Evolutionary conservation across 2,888 invertebrate species (phyloP).

Genomic region (Zaprionus lineosus): DNA sequence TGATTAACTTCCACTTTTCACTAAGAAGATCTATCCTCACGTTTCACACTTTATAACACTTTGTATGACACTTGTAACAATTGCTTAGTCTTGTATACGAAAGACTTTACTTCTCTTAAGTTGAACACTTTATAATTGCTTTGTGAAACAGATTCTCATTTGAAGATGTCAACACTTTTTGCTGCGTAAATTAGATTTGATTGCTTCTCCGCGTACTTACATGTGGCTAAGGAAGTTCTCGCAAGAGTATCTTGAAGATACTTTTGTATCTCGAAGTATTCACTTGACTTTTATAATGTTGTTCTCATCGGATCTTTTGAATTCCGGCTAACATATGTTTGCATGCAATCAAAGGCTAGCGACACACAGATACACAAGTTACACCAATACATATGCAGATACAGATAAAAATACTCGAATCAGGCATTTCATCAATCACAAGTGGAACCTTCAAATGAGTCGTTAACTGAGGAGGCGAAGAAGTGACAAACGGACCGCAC

Average conservation of each 20-base stretch:
- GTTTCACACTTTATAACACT: no score
- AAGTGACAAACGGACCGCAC: conserved; percentile 53
- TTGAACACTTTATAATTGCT: no score
- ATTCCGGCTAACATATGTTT: conserved; percentile 40
- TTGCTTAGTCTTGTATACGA: no score
- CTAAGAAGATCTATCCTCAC: no score
- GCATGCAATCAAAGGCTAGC: conserved; percentile 27
- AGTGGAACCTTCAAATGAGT: conserved; percentile 23
- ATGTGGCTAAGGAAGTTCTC: neutral
- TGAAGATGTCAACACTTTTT: no score
- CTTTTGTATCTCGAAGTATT: conserved; percentile 1
- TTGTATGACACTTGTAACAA: no score
- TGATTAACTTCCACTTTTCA: no score
- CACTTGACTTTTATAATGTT: neutral
- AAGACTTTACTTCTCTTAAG: no score
- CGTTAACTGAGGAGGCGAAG: neutral
- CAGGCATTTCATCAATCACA: conserved; percentile 21
- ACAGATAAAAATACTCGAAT: conserved; percentile 12
- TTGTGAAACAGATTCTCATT: no score
- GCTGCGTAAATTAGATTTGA: neutral
- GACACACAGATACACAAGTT: conserved; percentile 2
- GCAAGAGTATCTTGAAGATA: conserved; percentile 13
- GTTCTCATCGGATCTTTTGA: conserved; percentile 5
- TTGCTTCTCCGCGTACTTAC: neutral
- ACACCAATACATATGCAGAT: conserved; percentile 1